Base-by-base conservation (phyloP, 1,140 invertebrate genomes). In the Dysdera silvatica region DNA sequence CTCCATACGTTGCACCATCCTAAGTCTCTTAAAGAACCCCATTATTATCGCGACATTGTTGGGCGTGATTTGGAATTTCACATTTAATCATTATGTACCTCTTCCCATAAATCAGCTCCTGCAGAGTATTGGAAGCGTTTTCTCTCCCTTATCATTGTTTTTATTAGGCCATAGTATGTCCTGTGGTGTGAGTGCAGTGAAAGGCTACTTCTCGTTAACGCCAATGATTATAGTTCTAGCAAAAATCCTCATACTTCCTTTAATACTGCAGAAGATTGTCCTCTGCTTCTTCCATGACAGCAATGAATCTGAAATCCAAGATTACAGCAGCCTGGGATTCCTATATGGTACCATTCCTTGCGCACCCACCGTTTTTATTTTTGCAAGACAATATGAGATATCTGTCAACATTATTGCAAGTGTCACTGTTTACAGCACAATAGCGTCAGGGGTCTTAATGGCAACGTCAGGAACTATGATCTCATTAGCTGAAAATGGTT, bases 321-420 rank as follows among this genome's bases (percentile, higher is more conserved):
- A 90, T 66, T 79, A 92, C 28, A 89, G 88, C 68, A 95, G 90
- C 51, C 97, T 91, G 76, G 93, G 88, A 0, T 98, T 97, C 79
- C 80, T 98, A 0, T 98, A 98, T 76, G 94, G 95, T 53, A 96
- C 91, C 1, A 89, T 97, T 75, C 95, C 94, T 2, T 86, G 92
- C 33, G 93, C 94, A 28, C 94, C 95, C 0, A 90, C 90, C 40
- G 87, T 95, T 5, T 96, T 95, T 77, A 89, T 98, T 7, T 95
- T 95, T 76, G 91, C 93, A 3, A 84, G 87, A 35, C 84, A 91
- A 58, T 97, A 95, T 74, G 83, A 86, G 66, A 71, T 93, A 12
- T 89, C 89, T 73, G 82, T 89, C 67, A 90, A 95, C 77, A 78
- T 94, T 78, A 87, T 91, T 74, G 91, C 93, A 2, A 87, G 86